Base-by-base conservation (phyloP, 2,888 invertebrate genomes). In the Drosophila leonis region DNA sequence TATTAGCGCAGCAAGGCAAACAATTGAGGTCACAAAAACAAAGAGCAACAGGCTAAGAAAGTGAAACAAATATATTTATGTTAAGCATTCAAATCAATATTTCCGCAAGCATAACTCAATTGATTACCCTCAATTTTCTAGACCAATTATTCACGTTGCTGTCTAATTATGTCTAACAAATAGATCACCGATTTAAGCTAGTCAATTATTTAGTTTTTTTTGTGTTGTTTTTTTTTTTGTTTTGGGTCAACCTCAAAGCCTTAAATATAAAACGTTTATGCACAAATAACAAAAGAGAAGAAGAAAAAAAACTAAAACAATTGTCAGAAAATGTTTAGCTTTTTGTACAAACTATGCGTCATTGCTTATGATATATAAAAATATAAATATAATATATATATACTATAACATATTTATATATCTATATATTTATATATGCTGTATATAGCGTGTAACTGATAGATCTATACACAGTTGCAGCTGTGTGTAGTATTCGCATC, bases 271-370 rank as follows among this genome's bases (percentile, higher is more conserved):
- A 72, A 74, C 74, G 83, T 88, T 90, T 80, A 82, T 90, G 90
- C 90, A 90, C 90, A 88, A 90, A 90, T 90, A 90, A 88, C 90
- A 90, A 90, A 48, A 48, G 44, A 49, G 13, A 59, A 65, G 48
- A 57, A 63, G n/a, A n/a, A n/a, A 55, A 59, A 18, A 46, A 37
- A 68, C 46, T 68, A 48, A 20, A 54, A 37, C 60, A 60, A 52
- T 39, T 54, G 20, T 20, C n/a, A 31, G 29, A 52, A 52, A 39
- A 31, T 49, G 39, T 24, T 35, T 52, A 24, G 52, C 35, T 37
- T 27, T 37, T 52, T 49, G 18, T 41, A 55, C 29, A 18, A 39
- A 69, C n/a, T 35, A 52, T 56, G 67, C 54, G 46, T 54, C 41
- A 49, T 46, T 66, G 37, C 52, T 44, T 52, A 52, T 46, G 31